Conservation (phyloP, 2,888 invertebrate species). For the Microdon myrmicae region DNA sequence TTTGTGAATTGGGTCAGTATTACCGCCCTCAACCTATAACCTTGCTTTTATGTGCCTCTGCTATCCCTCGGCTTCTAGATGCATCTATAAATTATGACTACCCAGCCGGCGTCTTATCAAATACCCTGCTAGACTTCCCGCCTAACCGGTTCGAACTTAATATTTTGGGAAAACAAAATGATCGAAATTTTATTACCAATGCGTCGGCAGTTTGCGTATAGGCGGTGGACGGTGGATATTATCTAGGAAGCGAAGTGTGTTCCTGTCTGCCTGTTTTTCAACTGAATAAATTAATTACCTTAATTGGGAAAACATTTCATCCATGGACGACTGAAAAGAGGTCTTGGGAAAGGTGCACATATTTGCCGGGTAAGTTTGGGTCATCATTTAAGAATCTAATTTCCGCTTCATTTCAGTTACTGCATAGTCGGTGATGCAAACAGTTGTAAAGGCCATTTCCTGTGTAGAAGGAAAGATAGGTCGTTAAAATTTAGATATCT, state of each 20-base stretch:
- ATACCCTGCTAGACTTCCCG: constrained; percentile 17
- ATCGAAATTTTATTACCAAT: not conserved
- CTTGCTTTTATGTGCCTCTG: not conserved
- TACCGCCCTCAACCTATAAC: constrained; percentile 41
- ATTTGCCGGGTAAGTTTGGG: constrained; percentile 16
- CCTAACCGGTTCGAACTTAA: constrained; percentile 6
- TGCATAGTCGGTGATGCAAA: no score
- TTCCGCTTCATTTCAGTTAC: no score
- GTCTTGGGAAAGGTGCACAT: constrained; percentile 5
- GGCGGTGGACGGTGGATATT: constrained; percentile 16
- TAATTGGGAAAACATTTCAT: constrained; percentile 11
- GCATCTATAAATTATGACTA: constrained; percentile 26
- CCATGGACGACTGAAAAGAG: constrained; percentile 1
- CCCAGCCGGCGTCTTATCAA: constrained; percentile 34
- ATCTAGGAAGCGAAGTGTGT: constrained; percentile 10
- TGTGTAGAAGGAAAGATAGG: no score
- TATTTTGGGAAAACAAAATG: not conserved
- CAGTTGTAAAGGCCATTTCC: no score
- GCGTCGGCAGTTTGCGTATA: constrained; percentile 12
- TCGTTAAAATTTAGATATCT: no score
- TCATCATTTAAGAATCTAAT: constrained; percentile 30
- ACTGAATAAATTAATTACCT: constrained; percentile 31
- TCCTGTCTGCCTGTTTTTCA: constrained; percentile 16
- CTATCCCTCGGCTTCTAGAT: constrained; percentile 6
- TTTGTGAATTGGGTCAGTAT: constrained; percentile 44